These are phyloP conservation scores for Megalops atlanticus DNA, from an alignment of 2,113 vertebrate genomes.

Conservation along the genomic window DNA sequence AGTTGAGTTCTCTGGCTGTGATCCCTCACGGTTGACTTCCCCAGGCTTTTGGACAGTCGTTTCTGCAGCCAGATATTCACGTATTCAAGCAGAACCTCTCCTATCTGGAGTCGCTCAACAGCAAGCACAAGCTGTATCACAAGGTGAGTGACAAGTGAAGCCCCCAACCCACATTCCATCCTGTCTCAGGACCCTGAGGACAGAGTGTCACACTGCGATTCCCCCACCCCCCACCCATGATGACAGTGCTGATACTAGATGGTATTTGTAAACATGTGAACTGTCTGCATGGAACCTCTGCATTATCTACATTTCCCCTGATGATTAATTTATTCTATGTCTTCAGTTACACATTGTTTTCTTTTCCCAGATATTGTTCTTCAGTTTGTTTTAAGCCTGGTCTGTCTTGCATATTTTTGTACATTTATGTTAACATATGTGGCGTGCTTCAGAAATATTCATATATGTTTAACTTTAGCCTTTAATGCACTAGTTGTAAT, in stretches of 20 bases:
- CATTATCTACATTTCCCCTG: background rate
- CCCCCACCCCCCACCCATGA: background rate
- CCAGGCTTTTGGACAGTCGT: conserved; percentile 95
- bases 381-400: no score
- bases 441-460: no score
- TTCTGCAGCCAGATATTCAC: conserved; percentile 94
- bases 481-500: no score
- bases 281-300: background rate
- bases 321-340: no score
- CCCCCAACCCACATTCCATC: background rate
- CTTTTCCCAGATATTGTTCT: no score
- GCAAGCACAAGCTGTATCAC: conserved; percentile 97
- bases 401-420: no score
- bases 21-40: conserved; percentile 8
- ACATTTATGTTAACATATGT: no score
- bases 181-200: background rate
- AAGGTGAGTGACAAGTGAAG: conserved; percentile 74
- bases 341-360: no score
- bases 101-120: conserved; percentile 92
- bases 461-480: no score
- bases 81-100: conserved; percentile 95
- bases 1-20: background rate
- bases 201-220: background rate
- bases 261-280: conserved; percentile 6
- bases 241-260: background rate